Evolutionary conservation across 2,888 invertebrate genomes (phyloP).

Genomic region (Tetanocera ferruginea): DNA sequence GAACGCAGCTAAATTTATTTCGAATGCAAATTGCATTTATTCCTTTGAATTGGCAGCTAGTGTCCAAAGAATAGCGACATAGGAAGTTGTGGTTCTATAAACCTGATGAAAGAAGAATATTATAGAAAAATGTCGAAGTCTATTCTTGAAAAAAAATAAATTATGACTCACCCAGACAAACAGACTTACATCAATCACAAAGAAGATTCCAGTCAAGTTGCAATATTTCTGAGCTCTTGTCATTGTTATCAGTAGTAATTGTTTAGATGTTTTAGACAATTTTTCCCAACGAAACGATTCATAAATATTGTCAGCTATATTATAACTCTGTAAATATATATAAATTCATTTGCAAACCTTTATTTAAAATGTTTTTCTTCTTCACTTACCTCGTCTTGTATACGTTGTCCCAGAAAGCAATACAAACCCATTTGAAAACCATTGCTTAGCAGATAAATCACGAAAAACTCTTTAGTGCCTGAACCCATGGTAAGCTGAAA

Average conservation of each 20-base stretch:
- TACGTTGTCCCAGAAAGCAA: slow-evolving; percentile 43
- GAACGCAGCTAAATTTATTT: too few species aligned
- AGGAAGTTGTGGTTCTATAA: background rate
- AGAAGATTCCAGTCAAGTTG: slow-evolving; percentile 2
- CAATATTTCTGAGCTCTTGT: slow-evolving; percentile 4
- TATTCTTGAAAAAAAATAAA: too few species aligned
- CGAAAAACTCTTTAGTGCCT: slow-evolving; percentile 25
- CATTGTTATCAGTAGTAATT: background rate
- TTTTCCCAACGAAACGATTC: background rate
- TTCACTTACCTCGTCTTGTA: slow-evolving; percentile 42
- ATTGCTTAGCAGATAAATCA: slow-evolving; percentile 35
- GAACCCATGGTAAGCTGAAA: slow-evolving; percentile 40
- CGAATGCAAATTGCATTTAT: too few species aligned
- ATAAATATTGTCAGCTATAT: background rate
- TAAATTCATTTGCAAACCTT: background rate
- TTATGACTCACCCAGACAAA: background rate
- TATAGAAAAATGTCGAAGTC: background rate
- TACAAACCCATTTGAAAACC: slow-evolving; percentile 46
- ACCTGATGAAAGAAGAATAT: background rate
- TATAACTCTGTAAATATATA: background rate
- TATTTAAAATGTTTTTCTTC: background rate
- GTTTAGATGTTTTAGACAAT: background rate
- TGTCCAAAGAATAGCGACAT: background rate
- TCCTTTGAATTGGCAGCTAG: background rate
- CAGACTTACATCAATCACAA: too few species aligned